Evolutionary conservation across 2,113 vertebrate species (phyloP).

Genomic region (Aix galericulata): DNA sequence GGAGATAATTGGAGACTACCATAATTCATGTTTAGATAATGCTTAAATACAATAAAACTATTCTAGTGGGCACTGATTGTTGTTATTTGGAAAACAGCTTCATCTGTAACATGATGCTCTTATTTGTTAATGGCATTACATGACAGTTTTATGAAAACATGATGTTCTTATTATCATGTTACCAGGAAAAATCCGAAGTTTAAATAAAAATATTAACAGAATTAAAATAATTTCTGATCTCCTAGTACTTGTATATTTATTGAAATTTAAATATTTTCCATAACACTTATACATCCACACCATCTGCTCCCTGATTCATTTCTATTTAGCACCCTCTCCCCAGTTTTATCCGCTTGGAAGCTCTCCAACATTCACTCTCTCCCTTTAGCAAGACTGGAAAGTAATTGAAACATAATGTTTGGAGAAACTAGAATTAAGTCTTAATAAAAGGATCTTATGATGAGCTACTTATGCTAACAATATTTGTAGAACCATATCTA

Average conservation of each 20-base stretch:
- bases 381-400: background rate
- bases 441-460: background rate
- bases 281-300: background rate
- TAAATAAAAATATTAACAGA: conserved; percentile 21
- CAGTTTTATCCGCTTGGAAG: conserved; percentile 16
- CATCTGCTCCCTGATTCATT: conserved; percentile 27
- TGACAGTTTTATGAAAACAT: background rate
- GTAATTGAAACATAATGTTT: background rate
- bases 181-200: background rate
- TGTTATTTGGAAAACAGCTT: background rate
- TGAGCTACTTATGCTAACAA: background rate
- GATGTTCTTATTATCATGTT: background rate
- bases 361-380: background rate
- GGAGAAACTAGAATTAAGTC: background rate
- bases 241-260: background rate
- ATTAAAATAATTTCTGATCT: background rate
- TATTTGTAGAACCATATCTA: background rate
- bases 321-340: background rate
- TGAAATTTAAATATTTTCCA: conserved; percentile 14
- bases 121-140: background rate
- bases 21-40: background rate
- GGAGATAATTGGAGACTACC: background rate
- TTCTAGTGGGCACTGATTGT: background rate
- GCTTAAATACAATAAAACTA: background rate
- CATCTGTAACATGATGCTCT: background rate